Base-by-base conservation (phyloP, 2,888 invertebrate genomes). In the Chloroclysta siterata region DNA sequence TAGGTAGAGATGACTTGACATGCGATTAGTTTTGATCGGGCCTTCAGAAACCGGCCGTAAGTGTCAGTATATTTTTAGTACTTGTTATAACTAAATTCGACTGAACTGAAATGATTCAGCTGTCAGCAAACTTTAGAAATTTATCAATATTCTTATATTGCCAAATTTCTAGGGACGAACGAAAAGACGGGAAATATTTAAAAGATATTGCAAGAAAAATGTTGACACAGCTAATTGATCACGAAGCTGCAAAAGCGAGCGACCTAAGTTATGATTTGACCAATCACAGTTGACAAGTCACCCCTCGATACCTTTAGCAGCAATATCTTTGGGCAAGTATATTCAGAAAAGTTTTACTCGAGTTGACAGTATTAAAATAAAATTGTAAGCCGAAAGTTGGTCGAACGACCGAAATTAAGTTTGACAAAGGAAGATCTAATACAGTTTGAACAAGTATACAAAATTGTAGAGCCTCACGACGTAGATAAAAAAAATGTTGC, bases 201-300 rank as follows among this genome's bases (percentile, higher is more conserved):
- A 53, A 39, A 39, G 4, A 53, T 39, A 7, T 11, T 42, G 11
- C 13, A 42, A 33, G 42, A 51, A 58, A 42, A 17, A 33, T n/a
- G n/a, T 42, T 6, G 36, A 58, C 41, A 14, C 54, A 42, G 65
- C 65, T n/a, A 65, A 61, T 65, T 59, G 61, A 61, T 59, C 65
- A 65, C 65, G 65, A 28, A 61, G 47, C 15, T 33, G 14, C 48
- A 48, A 33, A 51, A 48, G 5, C 29, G 58, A 28, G 58, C 65
- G 48, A 63, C 54, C 69, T n/a, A 70, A 70, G 69, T 58, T 66
- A 61, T 73, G 70, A 73, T 73, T 73, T 73, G 70, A 70, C 71
- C 73, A 73, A 73, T 73, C 69, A 69, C 61, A 60, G 54, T 54
- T 47, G 33, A 46, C 47, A 50, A 15, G 14, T 51, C 51, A 29